Conservation (phyloP, 2,888 invertebrate species). For the Mesoligia furuncula region DNA sequence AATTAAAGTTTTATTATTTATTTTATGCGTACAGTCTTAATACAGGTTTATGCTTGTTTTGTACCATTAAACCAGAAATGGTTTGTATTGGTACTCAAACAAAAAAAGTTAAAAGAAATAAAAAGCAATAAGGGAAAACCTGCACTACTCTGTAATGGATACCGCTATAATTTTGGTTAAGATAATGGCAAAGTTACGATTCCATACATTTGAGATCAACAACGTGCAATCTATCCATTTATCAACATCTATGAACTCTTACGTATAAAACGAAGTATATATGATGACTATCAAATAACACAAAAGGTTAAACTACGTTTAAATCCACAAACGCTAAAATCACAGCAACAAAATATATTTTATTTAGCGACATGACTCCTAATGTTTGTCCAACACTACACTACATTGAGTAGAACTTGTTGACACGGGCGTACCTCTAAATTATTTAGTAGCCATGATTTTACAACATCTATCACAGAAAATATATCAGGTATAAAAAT, state of each 20-base stretch:
- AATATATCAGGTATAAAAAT: neutral
- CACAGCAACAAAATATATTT: conserved; percentile 9
- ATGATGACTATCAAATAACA: conserved; percentile 1
- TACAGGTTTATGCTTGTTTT: no score
- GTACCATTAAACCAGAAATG: no score
- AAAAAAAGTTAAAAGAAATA: no score
- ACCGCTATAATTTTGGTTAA: no score
- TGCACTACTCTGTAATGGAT: no score
- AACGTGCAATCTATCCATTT: neutral
- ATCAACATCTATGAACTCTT: neutral
- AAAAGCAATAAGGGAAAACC: no score
- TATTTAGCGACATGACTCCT: conserved; percentile 7
- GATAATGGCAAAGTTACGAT: neutral
- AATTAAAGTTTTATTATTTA: no score
- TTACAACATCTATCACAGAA: neutral
- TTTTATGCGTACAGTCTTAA: no score
- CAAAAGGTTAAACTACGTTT: neutral
- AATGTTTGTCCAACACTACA: conserved; percentile 26
- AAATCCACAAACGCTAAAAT: conserved; percentile 26
- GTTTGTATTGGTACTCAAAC: no score
- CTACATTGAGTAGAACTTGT: conserved; percentile 11
- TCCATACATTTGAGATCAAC: neutral
- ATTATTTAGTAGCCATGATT: conserved; percentile 28
- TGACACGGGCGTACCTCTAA: conserved; percentile 18
- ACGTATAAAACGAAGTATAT: neutral